Percentiles rank a stretch among this genome's conserved stretches.
phyloP scores from a whole-genome alignment of 2,113 vertebrate genomes.

The Vimba vimba region DNA sequence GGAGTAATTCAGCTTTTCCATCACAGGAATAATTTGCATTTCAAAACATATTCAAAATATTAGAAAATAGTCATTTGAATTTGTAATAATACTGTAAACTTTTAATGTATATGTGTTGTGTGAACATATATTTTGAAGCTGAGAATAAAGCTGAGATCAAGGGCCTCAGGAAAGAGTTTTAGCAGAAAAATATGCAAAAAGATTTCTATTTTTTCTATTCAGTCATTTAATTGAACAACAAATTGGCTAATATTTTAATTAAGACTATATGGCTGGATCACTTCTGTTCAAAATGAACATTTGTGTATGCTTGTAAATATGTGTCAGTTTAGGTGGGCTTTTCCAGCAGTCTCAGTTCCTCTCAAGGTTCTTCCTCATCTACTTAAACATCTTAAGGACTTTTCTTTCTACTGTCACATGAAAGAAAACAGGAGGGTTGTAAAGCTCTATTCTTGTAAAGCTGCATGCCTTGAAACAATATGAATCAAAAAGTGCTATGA shows the following conservation, averaged over 20 bases:
- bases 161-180: not conserved
- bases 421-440: not conserved
- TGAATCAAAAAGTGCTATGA: not conserved
- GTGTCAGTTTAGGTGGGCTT: conserved; percentile 1
- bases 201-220: not conserved
- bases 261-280: not conserved
- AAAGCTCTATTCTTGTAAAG: not conserved
- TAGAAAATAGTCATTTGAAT: not conserved
- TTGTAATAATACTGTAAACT: no score
- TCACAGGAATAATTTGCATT: not conserved
- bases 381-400: not conserved
- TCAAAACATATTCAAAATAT: no score
- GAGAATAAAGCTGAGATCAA: not conserved
- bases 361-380: not conserved
- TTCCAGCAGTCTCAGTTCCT: conserved; percentile 4
- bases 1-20: not conserved
- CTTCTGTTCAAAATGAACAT: not conserved
- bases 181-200: not conserved
- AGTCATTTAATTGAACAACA: not conserved
- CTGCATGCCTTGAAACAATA: not conserved
- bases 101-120: not conserved
- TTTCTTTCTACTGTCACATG: not conserved
- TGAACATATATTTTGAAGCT: conserved; percentile 2
- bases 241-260: not conserved
- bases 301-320: not conserved